Percentiles rank a stretch among this genome's conserved stretches.
Evolutionary conservation across 2,888 invertebrate species (phyloP).

Genomic region (Leptogaster cylindrica): DNA sequence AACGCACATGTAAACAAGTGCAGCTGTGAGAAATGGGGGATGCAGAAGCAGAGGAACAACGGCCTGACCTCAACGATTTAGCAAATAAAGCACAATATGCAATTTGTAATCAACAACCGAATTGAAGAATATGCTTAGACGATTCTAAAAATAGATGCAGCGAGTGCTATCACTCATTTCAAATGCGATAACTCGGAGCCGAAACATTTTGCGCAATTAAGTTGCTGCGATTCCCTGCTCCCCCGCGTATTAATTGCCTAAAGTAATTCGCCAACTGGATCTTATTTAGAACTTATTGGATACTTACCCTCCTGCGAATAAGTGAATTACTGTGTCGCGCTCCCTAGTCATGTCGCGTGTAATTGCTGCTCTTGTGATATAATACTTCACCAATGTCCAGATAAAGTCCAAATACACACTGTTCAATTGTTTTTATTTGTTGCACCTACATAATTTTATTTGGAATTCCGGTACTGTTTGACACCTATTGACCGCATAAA

Average conservation of each 20-base stretch:
- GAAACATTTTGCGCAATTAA: slow-evolving; percentile 32
- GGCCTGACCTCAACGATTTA: too few species aligned
- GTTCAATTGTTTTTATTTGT: not conserved
- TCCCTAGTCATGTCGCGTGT: slow-evolving; percentile 63
- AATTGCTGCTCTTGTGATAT: not conserved
- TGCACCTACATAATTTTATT: slow-evolving; percentile 23
- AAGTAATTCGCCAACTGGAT: not conserved
- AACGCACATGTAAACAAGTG: slow-evolving; percentile 17
- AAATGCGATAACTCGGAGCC: not conserved
- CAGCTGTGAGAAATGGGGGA: not conserved
- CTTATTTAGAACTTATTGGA: not conserved
- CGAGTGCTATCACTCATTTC: slow-evolving; percentile 20
- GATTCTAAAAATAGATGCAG: slow-evolving; percentile 24
- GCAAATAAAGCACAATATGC: slow-evolving; percentile 2
- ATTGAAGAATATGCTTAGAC: slow-evolving; percentile 7
- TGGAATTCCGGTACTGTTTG: too few species aligned
- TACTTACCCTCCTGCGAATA: slow-evolving; percentile 94
- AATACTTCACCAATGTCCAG: not conserved
- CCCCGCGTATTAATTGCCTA: not conserved
- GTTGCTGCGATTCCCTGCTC: not conserved
- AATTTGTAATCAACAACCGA: slow-evolving; percentile 26
- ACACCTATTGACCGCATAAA: too few species aligned
- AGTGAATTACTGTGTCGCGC: slow-evolving; percentile 89
- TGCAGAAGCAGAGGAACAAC: not conserved
- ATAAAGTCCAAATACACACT: slow-evolving; percentile 5